A percentile compares a stretch with the other conserved stretches of the same genome.
Conservation (phyloP, 2,888 invertebrate species). For the Parthenolecanium corni region DNA sequence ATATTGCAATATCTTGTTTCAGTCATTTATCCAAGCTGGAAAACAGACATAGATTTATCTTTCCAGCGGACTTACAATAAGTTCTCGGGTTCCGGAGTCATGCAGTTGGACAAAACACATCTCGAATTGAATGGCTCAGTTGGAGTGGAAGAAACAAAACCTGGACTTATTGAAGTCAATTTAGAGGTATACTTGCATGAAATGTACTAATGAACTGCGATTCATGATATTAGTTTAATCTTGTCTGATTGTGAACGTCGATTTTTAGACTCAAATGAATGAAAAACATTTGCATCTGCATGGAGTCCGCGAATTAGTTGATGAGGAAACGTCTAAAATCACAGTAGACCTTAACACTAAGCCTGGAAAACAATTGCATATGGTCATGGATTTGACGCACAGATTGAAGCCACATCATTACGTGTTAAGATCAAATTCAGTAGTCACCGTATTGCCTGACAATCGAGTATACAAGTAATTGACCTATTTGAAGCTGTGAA, state of each 20-base stretch:
- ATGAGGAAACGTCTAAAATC: conserved; percentile 13
- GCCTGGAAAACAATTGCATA: conserved; percentile 14
- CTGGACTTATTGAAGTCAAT: conserved; percentile 5
- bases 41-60: neutral
- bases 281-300: conserved; percentile 7
- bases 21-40: conserved; percentile 16
- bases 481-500: neutral
- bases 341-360: neutral
- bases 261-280: conserved; percentile 17
- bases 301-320: conserved; percentile 9
- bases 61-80: conserved; percentile 8
- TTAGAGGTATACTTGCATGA: conserved; percentile 2
- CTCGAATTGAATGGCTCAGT: conserved; percentile 14
- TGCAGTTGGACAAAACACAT: conserved; percentile 15
- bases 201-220: no score
- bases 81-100: neutral
- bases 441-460: conserved; percentile 1
- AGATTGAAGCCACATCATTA: conserved; percentile 13
- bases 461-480: conserved; percentile 13
- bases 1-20: neutral
- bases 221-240: no score
- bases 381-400: conserved; percentile 7
- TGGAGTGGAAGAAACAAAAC: conserved; percentile 10
- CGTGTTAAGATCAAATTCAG: conserved; percentile 1
- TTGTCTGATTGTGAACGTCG: no score